Evolutionary conservation across 2,888 invertebrate species (phyloP).

Genomic region (Tetragnatha montana): DNA sequence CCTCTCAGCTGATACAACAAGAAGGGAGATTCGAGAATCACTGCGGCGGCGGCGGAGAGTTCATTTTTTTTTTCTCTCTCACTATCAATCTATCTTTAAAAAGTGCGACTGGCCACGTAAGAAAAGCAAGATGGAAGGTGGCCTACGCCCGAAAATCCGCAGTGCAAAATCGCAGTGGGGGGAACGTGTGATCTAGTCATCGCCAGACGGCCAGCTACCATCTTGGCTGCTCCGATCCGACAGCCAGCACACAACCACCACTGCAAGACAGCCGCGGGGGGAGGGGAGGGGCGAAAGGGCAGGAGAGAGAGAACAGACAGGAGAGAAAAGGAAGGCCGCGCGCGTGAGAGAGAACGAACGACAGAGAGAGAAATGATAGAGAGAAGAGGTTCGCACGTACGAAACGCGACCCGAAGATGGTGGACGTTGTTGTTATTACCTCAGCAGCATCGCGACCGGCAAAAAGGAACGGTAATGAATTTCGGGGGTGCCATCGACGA

Average conservation of each 20-base stretch:
- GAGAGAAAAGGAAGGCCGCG: conserved; percentile 6
- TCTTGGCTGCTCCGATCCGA: conserved; percentile 57
- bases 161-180: conserved; percentile 41
- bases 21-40: conserved; percentile 7
- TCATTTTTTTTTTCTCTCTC: too few relatives aligned
- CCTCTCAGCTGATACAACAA: neutral
- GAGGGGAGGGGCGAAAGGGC: conserved; percentile 19
- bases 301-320: conserved; percentile 12
- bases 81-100: neutral
- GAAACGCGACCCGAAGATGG: conserved; percentile 34
- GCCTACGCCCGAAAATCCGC: conserved; percentile 66
- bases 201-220: conserved; percentile 65
- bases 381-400: conserved; percentile 28
- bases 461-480: conserved; percentile 1
- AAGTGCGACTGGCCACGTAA: conserved; percentile 58
- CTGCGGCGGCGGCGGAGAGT: too few relatives aligned
- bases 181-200: conserved; percentile 66
- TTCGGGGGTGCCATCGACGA: conserved; percentile 28
- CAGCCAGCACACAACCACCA: conserved; percentile 58
- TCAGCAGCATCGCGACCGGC: conserved; percentile 50
- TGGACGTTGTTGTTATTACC: conserved; percentile 52
- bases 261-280: conserved; percentile 46
- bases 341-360: conserved; percentile 16
- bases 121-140: conserved; percentile 63
- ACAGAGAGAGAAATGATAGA: conserved; percentile 21